phyloP scores from a whole-genome alignment of 2,888 invertebrate genomes.

The Cancer borealis region DNA sequence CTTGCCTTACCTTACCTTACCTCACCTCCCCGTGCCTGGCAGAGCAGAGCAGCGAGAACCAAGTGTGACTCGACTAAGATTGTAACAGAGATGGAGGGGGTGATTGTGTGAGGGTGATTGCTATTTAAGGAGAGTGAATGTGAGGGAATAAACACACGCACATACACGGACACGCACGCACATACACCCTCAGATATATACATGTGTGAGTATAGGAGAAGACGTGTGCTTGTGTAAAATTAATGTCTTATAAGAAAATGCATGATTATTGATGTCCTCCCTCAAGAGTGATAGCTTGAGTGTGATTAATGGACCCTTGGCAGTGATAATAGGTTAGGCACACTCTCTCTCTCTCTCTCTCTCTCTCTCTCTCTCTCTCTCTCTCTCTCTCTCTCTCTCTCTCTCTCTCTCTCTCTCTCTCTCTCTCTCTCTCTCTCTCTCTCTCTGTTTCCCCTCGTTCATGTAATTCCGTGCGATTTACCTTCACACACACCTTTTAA shows the following conservation, averaged over 20 bases:
- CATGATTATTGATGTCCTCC: background rate
- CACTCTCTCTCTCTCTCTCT: background rate
- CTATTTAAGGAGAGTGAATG: no score
- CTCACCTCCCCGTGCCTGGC: no score
- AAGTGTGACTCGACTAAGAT: no score
- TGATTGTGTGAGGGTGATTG: no score
- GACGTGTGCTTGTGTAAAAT: background rate
- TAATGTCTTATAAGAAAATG: background rate
- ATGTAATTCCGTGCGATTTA: background rate
- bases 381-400: slow-evolving; percentile 40
- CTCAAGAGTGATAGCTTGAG: background rate
- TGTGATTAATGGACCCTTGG: background rate
- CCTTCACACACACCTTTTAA: background rate
- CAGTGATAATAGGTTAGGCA: background rate
- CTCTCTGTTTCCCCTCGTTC: background rate
- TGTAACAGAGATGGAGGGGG: no score
- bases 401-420: slow-evolving; percentile 36
- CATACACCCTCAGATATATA: background rate
- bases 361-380: slow-evolving; percentile 32
- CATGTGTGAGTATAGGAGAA: background rate
- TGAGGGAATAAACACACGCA: slow-evolving; percentile 5
- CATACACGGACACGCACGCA: background rate
- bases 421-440: slow-evolving; percentile 40
- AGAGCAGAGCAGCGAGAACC: no score
- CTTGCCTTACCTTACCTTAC: no score